Percentiles rank a stretch among this genome's conserved stretches.
phyloP scores from a whole-genome alignment of 2,113 vertebrate species.

The Nyctibius bracteatus region DNA sequence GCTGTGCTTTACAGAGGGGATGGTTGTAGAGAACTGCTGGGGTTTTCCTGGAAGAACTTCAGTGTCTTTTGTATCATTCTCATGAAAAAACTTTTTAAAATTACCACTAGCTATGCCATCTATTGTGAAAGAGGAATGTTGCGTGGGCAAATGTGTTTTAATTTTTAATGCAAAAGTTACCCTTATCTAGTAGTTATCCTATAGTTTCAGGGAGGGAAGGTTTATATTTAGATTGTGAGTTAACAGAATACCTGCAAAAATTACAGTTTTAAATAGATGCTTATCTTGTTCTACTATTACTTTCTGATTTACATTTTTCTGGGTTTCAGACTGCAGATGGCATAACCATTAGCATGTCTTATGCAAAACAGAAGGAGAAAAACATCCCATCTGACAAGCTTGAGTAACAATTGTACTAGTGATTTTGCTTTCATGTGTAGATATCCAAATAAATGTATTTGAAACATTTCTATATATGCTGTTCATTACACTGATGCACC shows the following conservation, averaged over 20 bases:
- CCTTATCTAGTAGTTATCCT: background rate
- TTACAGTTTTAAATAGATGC: background rate
- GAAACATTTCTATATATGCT: slow-evolving; percentile 49
- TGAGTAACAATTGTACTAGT: slow-evolving; percentile 32
- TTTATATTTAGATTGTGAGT: background rate
- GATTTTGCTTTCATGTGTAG: slow-evolving; percentile 65
- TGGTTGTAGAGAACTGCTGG: background rate
- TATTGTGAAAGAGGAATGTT: background rate
- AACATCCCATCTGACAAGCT: slow-evolving; percentile 43
- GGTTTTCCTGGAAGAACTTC: background rate
- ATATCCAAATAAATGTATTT: slow-evolving; percentile 51
- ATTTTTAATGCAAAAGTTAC: background rate
- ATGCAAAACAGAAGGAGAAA: slow-evolving; percentile 52
- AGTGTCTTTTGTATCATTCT: background rate
- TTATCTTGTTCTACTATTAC: slow-evolving; percentile 24
- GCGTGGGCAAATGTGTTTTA: background rate
- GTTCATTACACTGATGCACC: slow-evolving; percentile 29
- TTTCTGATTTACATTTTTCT: slow-evolving; percentile 52
- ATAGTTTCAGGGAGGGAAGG: background rate
- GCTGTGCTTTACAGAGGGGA: background rate
- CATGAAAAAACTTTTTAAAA: background rate
- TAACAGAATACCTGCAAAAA: slow-evolving; percentile 23
- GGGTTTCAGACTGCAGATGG: slow-evolving; percentile 42
- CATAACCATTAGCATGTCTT: slow-evolving; percentile 54
- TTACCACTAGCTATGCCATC: background rate